These are phyloP conservation scores for Ophion ventricosus DNA, from an alignment of 2,888 invertebrate species.

Conservation along the genomic window DNA sequence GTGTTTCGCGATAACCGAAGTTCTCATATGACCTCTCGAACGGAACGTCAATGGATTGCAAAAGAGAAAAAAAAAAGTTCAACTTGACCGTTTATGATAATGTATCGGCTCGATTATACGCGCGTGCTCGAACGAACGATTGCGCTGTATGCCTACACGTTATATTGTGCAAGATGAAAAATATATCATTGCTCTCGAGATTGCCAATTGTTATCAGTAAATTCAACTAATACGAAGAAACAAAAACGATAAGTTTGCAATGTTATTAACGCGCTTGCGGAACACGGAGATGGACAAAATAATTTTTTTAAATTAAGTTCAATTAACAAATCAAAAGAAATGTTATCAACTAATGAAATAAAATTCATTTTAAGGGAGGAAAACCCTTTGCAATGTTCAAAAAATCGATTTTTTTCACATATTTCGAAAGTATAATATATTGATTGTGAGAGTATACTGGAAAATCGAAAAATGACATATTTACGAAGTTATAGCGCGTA, in stretches of 20 bases:
- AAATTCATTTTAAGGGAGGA: too few species aligned
- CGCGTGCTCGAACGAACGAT: not conserved
- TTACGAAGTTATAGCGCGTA: too few species aligned
- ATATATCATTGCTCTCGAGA: not conserved
- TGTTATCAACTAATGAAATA: too few species aligned
- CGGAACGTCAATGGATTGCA: slow-evolving; percentile 6
- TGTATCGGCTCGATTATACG: slow-evolving; percentile 6
- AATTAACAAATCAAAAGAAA: too few species aligned
- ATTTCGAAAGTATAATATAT: too few species aligned
- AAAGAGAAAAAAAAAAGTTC: not conserved
- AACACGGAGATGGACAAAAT: too few species aligned
- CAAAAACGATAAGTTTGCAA: not conserved
- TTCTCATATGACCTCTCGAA: slow-evolving; percentile 19
- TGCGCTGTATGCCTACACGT: not conserved
- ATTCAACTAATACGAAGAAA: not conserved
- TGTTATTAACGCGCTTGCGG: not conserved
- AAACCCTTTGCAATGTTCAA: too few species aligned
- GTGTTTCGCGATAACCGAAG: not conserved
- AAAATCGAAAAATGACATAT: too few species aligned
- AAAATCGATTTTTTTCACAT: too few species aligned
- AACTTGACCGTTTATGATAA: not conserved
- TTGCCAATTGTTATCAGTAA: not conserved
- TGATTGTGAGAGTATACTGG: too few species aligned
- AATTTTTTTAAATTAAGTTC: too few species aligned
- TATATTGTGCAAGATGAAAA: not conserved